These are phyloP conservation scores for Steinernema scapterisci DNA, from an alignment of 2,888 invertebrate genomes.

Conservation along the genomic window DNA sequence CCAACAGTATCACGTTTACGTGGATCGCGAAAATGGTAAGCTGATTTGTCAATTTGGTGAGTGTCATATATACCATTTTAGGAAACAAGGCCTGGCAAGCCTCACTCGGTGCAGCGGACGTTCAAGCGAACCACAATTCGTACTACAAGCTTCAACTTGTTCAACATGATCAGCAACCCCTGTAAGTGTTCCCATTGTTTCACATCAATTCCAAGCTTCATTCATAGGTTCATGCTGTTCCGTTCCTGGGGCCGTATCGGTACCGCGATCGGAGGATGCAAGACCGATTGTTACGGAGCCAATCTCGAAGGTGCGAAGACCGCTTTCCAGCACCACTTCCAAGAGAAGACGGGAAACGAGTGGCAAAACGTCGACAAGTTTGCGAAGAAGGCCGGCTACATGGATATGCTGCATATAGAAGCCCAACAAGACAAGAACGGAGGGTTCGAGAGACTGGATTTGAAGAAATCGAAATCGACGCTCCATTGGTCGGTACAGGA, in stretches of 20 bases:
- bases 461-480: conserved; percentile 72
- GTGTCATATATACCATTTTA: too few relatives aligned
- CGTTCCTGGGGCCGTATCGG: conserved; percentile 96
- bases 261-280: conserved; percentile 80
- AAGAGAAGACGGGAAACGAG: conserved; percentile 33
- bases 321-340: conserved; percentile 44
- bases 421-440: conserved; percentile 70
- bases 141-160: conserved; percentile 92
- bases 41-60: too few relatives aligned
- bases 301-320: conserved; percentile 56
- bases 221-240: conserved; percentile 74
- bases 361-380: conserved; percentile 73
- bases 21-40: conserved; percentile 38
- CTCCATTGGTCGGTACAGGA: conserved; percentile 80
- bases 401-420: conserved; percentile 88
- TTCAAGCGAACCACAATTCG: conserved; percentile 85
- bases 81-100: conserved; percentile 46
- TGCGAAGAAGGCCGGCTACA: conserved; percentile 76
- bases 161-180: conserved; percentile 74
- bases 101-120: conserved; percentile 75
- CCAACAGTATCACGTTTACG: conserved; percentile 53
- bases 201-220: too few relatives aligned
- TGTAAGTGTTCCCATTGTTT: not conserved
- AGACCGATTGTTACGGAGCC: conserved; percentile 58
- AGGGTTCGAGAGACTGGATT: not conserved